phyloP scores from a whole-genome alignment of 2,797 vertebrate species.

The Odontamblyopus lacepedii region DNA sequence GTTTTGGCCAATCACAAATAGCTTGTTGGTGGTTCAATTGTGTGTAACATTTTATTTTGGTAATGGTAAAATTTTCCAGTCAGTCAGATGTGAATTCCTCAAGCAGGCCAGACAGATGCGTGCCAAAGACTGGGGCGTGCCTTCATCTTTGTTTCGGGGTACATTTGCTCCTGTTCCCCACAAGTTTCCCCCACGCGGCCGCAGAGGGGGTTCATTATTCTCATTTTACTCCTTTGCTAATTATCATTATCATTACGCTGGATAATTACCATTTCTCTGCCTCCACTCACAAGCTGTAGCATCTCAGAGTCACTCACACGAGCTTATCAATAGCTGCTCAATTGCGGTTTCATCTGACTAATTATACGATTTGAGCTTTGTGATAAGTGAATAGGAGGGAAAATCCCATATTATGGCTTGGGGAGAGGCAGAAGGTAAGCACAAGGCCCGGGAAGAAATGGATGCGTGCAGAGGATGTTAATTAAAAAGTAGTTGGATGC shows the following conservation, averaged over 20 bases:
- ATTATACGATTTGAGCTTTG: constrained; percentile 75
- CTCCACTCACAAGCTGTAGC: constrained; percentile 60
- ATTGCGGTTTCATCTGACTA: constrained; percentile 70
- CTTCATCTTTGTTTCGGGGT: constrained; percentile 29
- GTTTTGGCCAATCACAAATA: neutral
- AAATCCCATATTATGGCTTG: constrained; percentile 60
- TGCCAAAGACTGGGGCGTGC: constrained; percentile 20
- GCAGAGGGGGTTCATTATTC: constrained; percentile 71
- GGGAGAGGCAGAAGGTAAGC: constrained; percentile 53
- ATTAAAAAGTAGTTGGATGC: constrained; percentile 68
- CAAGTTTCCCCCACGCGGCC: constrained; percentile 39
- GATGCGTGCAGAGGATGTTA: constrained; percentile 61
- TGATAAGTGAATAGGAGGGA: constrained; percentile 71
- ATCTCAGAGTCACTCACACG: constrained; percentile 62
- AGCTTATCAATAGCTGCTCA: constrained; percentile 76
- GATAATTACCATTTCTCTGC: constrained; percentile 76
- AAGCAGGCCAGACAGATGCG: constrained; percentile 9
- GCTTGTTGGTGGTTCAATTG: too few species aligned
- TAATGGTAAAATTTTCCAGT: neutral
- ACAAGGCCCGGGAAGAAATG: constrained; percentile 62
- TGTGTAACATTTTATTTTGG: too few species aligned
- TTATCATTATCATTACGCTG: constrained; percentile 77
- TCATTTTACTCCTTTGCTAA: constrained; percentile 70
- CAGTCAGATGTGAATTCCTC: neutral
- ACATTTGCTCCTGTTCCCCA: constrained; percentile 45